Base-by-base conservation (phyloP, 1,140 invertebrate species). In the Druon quercuslanigerum region DNA sequence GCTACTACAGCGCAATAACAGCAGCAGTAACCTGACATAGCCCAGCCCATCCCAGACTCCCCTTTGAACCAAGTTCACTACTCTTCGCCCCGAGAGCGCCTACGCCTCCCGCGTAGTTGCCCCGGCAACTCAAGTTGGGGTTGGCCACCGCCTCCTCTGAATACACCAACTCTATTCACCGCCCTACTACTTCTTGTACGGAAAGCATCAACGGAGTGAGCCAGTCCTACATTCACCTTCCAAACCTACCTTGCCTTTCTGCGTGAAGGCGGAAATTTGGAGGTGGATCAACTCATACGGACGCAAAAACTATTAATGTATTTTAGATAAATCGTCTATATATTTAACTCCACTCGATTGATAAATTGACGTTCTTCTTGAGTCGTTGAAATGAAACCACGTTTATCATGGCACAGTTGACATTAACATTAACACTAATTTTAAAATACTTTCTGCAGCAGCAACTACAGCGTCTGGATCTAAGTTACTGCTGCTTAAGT, bases 71-170 rank as follows among this genome's bases (percentile, higher is more conserved):
- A 81, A 80, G 82, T 82, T 84, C 82, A 79, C 3, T 83, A 86
- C 84, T 76, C 80, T 87, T 79, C 81, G 74, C 81, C 80, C 79
- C 81, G 75, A 82, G 66, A 77, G 85, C 85, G 87, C 89, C 87
- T 90, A 88, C 88, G 88, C 89, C 89, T 88, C 86, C 85, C 88
- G 82, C 85, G 90, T 91, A 40, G 57, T 66, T 90, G 89, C 90
- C 89, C 79, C 85, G 90, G 90, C 89, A 91, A 91, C 90, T 84
- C 85, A 80, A 85, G 90, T 89, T 87, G 88, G 90, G 90, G 90
- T 89, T 91, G 89, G 89, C 88, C 87, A 84, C 87, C 83, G 83
- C 87, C 85, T 85, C 88, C 86, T 87, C 87, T 85, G 86, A 87
- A 86, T 85, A 82, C 83, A 79, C 83, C 82, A 82, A 84, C 85